These are phyloP conservation scores for Altica lythri DNA, from an alignment of 2,888 invertebrate genomes.

Conservation along the genomic window DNA sequence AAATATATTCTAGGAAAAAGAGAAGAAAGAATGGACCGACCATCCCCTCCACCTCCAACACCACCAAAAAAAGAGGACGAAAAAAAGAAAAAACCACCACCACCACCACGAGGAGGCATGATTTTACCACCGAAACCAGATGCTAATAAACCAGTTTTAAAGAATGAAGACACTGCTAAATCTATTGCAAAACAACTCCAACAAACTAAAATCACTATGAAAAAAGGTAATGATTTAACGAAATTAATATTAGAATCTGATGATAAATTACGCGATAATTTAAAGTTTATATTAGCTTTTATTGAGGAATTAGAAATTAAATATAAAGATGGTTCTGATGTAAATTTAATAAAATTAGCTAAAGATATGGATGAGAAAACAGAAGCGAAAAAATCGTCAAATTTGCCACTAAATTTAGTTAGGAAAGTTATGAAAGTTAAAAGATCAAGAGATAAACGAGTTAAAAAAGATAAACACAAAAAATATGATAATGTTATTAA, in stretches of 20 bases:
- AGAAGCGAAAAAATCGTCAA: not conserved
- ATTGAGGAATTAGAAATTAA: slow-evolving; percentile 18
- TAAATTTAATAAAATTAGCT: slow-evolving; percentile 11
- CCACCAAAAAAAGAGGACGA: slow-evolving; percentile 1
- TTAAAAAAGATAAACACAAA: not conserved
- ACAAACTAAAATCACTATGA: not conserved
- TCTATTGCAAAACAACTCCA: not conserved
- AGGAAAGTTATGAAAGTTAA: no score
- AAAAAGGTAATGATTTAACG: not conserved
- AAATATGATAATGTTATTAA: not conserved
- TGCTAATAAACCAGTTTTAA: not conserved
- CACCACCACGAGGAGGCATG: not conserved
- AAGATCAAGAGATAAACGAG: not conserved
- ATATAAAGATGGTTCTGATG: slow-evolving; percentile 18
- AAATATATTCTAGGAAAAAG: not conserved
- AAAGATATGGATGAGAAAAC: not conserved
- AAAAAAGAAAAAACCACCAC: not conserved
- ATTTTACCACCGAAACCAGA: not conserved
- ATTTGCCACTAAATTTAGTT: no score
- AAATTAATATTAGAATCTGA: not conserved
- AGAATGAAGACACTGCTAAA: not conserved
- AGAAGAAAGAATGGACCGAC: not conserved
- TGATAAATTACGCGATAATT: not conserved
- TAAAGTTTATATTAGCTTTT: not conserved
- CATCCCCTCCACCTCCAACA: not conserved